Base-by-base conservation (phyloP, 2,888 invertebrate genomes). In the Pristionchus entomophagus region DNA sequence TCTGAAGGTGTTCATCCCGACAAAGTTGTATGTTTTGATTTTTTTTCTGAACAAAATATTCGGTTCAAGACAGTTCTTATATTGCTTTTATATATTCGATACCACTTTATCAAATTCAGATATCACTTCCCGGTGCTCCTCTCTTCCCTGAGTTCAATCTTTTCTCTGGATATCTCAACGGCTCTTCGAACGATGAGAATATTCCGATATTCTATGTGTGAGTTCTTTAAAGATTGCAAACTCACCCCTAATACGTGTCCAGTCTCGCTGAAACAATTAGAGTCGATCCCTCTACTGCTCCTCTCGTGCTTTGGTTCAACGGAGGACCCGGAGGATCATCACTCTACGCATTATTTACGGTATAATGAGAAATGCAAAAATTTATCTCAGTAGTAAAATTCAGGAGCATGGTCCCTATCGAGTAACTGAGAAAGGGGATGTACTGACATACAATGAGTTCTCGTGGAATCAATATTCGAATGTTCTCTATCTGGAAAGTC, bases 401-500 rank as follows among this genome's bases (percentile, higher is more conserved):
- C n/a, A 73, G 73, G 73, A 41, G 14, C 22, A 73, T 41, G 73
- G 73, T 8, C 73, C 73, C 1, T 73, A 73, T 26, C 38, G 73
- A 41, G 41, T 73, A 2, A 73, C 73, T 73, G 73, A 41, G 17
- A 5, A 19, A 5, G 73, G n/a, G 17, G 2, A 73, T n/a, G 22
- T n/a, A 3, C 22, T 73, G 8, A 41, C 73, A 3, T 73, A 41
- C 41, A 41, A 73, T 8, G 56, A 38, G 73, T 73, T 41, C n/a
- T 73, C 73, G 41, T 73, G 73, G 73, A 73, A 73, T 87, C 80
- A 95, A 94, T 90, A 94, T 32, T 94, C 94, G 14, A 95, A 95
- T 89, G 94, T 95, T 86, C 86, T 95, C 62, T 95, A 94, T 89
- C 86, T 95, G 82, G 95, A 95, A 90, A 94, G 95, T 3, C 95